phyloP scores from a whole-genome alignment of 2,888 invertebrate species.

The Lithophane ornitopus region DNA sequence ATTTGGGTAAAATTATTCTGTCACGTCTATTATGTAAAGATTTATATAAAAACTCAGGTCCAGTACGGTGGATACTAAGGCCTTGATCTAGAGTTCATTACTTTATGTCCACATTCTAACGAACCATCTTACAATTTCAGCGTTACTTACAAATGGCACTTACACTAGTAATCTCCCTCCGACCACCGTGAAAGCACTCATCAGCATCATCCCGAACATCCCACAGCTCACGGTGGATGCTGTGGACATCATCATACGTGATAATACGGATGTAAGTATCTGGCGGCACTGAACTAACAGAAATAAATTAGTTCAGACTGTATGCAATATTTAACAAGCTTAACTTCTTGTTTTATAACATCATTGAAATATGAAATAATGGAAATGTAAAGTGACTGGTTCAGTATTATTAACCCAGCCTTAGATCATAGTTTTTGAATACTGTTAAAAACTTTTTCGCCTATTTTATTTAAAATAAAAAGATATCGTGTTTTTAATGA shows the following conservation, averaged over 20 bases:
- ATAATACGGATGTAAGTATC: constrained; percentile 71
- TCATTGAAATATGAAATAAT: background rate
- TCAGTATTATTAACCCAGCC: background rate
- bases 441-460: background rate
- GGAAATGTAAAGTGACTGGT: background rate
- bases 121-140: constrained; percentile 63
- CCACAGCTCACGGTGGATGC: constrained; percentile 78
- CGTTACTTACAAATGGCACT: constrained; percentile 69
- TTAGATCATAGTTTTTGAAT: background rate
- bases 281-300: background rate
- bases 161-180: constrained; percentile 73
- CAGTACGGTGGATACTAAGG: background rate
- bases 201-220: constrained; percentile 74
- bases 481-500: background rate
- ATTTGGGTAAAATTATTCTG: background rate
- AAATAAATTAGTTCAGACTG: background rate
- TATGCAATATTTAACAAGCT: background rate
- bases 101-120: background rate
- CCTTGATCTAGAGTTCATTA: background rate
- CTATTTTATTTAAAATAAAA: background rate
- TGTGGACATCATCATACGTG: constrained; percentile 73
- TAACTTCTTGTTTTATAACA: background rate
- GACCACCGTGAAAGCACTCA: constrained; percentile 70
- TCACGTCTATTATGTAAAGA: background rate
- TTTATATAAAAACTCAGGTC: background rate